phyloP scores from a whole-genome alignment of 2,113 vertebrate genomes.

The Sinosuthora webbiana region DNA sequence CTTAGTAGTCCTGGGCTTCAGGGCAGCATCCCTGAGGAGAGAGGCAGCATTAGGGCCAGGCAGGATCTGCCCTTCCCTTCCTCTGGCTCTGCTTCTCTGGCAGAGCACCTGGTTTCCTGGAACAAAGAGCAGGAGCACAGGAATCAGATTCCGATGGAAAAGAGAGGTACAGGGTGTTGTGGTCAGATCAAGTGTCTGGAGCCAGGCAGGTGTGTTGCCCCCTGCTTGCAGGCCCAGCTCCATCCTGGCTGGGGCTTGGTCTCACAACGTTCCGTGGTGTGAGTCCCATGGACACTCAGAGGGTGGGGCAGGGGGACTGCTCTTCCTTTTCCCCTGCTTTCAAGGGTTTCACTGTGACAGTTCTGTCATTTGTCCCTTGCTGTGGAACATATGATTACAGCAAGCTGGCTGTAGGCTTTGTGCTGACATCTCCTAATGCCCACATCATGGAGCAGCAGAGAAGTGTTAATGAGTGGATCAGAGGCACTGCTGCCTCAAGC shows the following conservation, averaged over 20 bases:
- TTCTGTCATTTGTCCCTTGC: conserved; percentile 71
- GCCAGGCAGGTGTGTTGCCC: background rate
- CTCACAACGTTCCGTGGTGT: background rate
- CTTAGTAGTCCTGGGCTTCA: background rate
- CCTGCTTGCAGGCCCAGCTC: accelerated
- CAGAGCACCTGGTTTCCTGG: background rate
- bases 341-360: conserved; percentile 71
- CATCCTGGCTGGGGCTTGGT: background rate
- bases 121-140: background rate
- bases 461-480: conserved; percentile 81
- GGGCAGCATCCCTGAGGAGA: background rate
- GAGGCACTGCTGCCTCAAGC: conserved; percentile 77
- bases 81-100: background rate
- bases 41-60: background rate
- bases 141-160: background rate
- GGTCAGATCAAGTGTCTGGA: background rate
- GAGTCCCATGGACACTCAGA: background rate
- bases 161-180: background rate
- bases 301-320: background rate
- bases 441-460: conserved; percentile 70
- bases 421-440: conserved; percentile 79
- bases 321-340: background rate
- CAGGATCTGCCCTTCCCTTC: background rate
- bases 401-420: conserved; percentile 74
- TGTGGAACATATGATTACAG: conserved; percentile 71